Base-by-base conservation (phyloP, 2,888 invertebrate species). In the Brenthis ino region DNA sequence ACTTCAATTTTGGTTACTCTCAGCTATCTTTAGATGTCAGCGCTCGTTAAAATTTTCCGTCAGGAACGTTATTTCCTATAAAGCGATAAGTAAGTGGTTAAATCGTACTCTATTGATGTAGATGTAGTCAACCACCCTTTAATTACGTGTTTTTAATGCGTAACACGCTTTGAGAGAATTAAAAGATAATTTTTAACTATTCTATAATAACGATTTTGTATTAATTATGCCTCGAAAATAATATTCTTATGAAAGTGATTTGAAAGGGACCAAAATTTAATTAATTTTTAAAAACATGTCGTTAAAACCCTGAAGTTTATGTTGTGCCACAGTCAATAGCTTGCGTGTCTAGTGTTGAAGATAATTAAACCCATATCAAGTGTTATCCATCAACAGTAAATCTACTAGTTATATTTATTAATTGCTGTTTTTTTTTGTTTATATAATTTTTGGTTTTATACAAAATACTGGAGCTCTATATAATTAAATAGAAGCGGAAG, bases 11-110 rank as follows among this genome's bases (percentile, higher is more conserved):
- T 13, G 20, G 47, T 24, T n/a, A 24, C 43, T 43, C 48, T 64
- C 48, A 11, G 58, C 11, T 14, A 47, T 54, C 51, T 61, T 61
- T 50, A 61, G 50, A 28, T 61, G n/a, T 63, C 4, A 14, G 57
- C 13, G 47, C 64, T 48, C 64, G 55, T 64, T 64, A 64, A 51
- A 55, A 55, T 55, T 47, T 55, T 64, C n/a, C 61, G 51, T 54
- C 54, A 20, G 13, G 8, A 64, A 16, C 16, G 33, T 20, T 43
- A 53, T 63, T 53, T 64, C 53, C 53, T 64, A 64, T 54, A 64
- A 54, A 53, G 54, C 51, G 13, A 64, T 64, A 43, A 24, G 54
- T 64, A 12, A 43, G 33, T 61, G 51, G 6, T 53, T 43, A 57
- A 43, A 57, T 57, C n/a, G 16, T 57, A 57, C 12, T 43, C 43